phyloP scores from a whole-genome alignment of 2,888 invertebrate species.

The Brachynemurus nebulosus region DNA sequence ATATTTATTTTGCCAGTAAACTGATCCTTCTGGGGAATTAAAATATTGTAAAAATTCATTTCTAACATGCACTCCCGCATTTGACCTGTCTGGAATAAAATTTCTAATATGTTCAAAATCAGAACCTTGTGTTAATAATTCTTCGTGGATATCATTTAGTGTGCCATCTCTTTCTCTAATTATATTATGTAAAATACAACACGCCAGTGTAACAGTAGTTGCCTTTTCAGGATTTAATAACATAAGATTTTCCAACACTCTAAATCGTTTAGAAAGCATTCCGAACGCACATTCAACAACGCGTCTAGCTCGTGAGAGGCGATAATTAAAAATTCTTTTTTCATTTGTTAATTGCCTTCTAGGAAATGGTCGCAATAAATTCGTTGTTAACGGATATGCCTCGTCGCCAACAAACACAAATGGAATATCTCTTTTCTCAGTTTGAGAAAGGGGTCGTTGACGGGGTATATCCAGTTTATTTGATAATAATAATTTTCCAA shows the following conservation, averaged over 20 bases:
- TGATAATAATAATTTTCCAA: constrained; percentile 14
- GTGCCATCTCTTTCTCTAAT: not conserved
- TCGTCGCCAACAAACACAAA: not conserved
- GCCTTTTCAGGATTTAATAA: not conserved
- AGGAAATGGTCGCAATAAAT: not conserved
- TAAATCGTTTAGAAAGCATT: not conserved
- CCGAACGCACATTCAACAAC: constrained; percentile 1
- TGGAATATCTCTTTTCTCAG: constrained; percentile 4
- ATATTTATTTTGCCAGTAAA: too few species aligned
- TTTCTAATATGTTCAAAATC: not conserved
- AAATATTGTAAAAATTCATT: not conserved
- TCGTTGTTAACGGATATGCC: constrained; percentile 1
- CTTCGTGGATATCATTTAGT: not conserved
- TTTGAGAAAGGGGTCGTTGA: constrained; percentile 11
- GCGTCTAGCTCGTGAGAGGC: not conserved
- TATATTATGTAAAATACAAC: not conserved
- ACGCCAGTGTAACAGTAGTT: not conserved
- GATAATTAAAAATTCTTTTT: constrained; percentile 2
- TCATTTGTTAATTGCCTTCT: not conserved
- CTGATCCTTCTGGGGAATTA: not conserved
- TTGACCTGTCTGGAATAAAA: not conserved
- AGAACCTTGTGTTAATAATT: not conserved
- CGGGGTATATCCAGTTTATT: constrained; percentile 14
- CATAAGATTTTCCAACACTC: not conserved
- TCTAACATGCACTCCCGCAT: not conserved